Conservation (phyloP, 92 coral and sea anemone genomes). For the Galaxea fascicularis region DNA sequence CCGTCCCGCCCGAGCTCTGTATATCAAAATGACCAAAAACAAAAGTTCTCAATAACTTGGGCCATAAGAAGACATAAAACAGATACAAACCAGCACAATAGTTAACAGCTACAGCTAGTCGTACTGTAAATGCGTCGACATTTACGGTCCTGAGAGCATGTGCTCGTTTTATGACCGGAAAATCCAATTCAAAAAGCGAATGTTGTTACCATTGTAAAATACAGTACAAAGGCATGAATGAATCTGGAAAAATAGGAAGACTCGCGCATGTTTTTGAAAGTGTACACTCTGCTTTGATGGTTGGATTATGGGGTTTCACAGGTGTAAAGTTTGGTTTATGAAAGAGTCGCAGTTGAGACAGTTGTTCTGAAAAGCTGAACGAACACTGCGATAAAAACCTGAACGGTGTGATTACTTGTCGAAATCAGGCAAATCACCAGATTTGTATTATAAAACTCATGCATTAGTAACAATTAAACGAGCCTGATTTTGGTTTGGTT, state of each 20-base stretch:
- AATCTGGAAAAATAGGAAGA: too few species aligned
- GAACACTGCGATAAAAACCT: neutral
- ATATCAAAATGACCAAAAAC: neutral
- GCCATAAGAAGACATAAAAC: too few species aligned
- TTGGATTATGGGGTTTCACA: neutral
- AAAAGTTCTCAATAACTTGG: neutral
- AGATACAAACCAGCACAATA: too few species aligned
- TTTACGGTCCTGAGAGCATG: too few species aligned
- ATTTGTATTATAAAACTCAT: neutral
- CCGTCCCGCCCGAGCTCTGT: conserved; percentile 8
- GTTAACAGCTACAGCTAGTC: too few species aligned
- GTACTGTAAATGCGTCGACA: too few species aligned
- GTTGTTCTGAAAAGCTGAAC: conserved; percentile 2
- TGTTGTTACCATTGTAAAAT: too few species aligned
- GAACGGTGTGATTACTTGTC: neutral
- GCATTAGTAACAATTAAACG: neutral
- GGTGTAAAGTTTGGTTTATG: neutral
- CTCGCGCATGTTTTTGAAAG: too few species aligned
- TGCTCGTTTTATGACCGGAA: too few species aligned
- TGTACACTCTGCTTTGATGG: neutral
- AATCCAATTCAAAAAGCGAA: too few species aligned
- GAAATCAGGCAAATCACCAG: too few species aligned
- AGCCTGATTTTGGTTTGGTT: neutral
- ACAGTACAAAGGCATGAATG: too few species aligned
- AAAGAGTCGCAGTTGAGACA: neutral